Base-by-base conservation (phyloP, 2,888 invertebrate species). In the Trichopria drosophilae region DNA sequence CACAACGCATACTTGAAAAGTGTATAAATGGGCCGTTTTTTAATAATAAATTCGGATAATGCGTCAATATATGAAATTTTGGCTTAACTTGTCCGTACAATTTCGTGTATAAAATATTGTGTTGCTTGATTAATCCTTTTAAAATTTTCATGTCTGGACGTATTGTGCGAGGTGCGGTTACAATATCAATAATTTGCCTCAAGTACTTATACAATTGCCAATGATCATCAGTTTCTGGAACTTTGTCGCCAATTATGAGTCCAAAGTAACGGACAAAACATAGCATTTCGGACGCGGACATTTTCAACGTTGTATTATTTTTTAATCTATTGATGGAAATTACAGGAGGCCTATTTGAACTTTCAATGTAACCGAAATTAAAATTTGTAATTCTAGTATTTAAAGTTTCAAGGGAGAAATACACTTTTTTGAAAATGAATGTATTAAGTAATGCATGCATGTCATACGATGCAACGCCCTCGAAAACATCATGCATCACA, bases 401-500 rank as follows among this genome's bases (percentile, higher is more conserved):
- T 7, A 51, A 28, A 10, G n/a, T 15, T 28, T 40, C 23, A 31
- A 51, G 42, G 6, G 42, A 15, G 12, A 51, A 42, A 18, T 32
- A 51, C n/a, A 9, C 12, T 40, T 46, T 42, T 9, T 2, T 13
- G 19, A 31, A 45, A 15, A 51, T 51, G 18, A 41, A 51, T 32
- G 35, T 15, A 31, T 45, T 19, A 6, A 51, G 26, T 7, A 51
- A 23, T 5, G 34, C 7, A 22, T 29, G 29, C 7, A 51, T 22
- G n/a, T 45, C 41, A 12, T 51, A 46, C 1, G 44, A 35, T 39
- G 37, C 42, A 3, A 51, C 32, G 1, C 46, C 46, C 24, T 46
- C 46, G 9, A 41, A 32, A 6, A 51, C n/a, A 19, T 51, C 51
- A 24, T 46, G 46, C 53, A 53, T 53, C 13, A 26, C 28, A 32